Base-by-base conservation (phyloP, 1,140 invertebrate genomes). In the Eufriesea mexicana region DNA sequence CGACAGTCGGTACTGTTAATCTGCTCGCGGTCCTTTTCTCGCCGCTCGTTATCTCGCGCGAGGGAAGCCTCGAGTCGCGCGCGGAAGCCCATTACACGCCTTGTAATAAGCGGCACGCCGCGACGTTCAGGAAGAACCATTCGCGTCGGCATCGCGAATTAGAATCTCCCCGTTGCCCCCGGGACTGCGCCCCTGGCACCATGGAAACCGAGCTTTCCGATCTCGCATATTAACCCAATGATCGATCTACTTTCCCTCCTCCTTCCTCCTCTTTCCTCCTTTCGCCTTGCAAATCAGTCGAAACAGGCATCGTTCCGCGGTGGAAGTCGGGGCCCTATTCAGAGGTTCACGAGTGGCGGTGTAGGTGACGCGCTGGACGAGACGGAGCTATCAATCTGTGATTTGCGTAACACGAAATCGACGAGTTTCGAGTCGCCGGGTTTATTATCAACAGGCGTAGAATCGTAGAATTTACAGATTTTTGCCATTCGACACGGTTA, bases 31-130 rank as follows among this genome's bases (percentile, higher is more conserved):
- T 74, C 70, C 54, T 74, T 79, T 75, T 70, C 80, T 77, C 72
- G 8, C 35, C 47, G 59, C 59, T 67, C 71, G 79, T 75, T 75
- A 75, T 75, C 42, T 47, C n/a, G n/a, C 25, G 55, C 45, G 35
- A 59, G 72, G 42, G 72, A 59, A 45, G 71, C 71, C 54, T n/a
- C 28, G 20, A 62, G 25, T 62, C 45, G 55, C 80, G 73, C 84
- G 88, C 76, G 79, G 87, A 89, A 89, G 84, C 79, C 71, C 71
- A 89, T 89, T 89, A 87, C 70, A 84, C 80, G 80, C 71, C 84
- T 74, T 57, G 82, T 90, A 90, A 90, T 86, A 77, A 89, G 86
- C 83, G 83, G 70, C 54, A 83, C 28, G 49, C 47, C 61, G 57
- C 57, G 51, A 25, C 64, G 64, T 74, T 35, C 59, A 42, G 45